A percentile compares a stretch with the other conserved stretches of the same genome.
These are phyloP conservation scores for Odontothrips loti DNA, from an alignment of 2,888 invertebrate genomes.

Conservation along the genomic window DNA sequence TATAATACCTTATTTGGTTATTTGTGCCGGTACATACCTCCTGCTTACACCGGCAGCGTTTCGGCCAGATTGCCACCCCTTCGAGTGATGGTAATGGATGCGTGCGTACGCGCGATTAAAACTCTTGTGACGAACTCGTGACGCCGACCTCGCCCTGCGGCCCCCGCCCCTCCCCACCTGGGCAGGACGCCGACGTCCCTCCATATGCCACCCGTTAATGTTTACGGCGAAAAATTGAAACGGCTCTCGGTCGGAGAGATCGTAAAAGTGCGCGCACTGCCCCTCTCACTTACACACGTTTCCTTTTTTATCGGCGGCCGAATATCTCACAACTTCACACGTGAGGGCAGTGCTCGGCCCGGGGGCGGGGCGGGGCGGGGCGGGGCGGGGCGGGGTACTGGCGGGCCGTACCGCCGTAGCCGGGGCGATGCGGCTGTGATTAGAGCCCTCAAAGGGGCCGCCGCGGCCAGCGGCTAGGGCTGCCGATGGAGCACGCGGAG, in stretches of 20 bases:
- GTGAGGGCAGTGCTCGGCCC: background rate
- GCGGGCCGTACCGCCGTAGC: background rate
- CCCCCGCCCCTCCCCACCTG: background rate
- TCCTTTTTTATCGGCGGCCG: constrained; percentile 18
- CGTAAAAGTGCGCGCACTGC: background rate
- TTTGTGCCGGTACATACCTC: too few species aligned
- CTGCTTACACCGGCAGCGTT: too few species aligned
- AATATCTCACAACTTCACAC: constrained; percentile 10
- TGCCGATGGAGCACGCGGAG: background rate
- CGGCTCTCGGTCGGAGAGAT: background rate
- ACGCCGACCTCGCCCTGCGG: background rate
- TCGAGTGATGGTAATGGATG: too few species aligned
- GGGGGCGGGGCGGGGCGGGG: background rate
- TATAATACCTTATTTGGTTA: too few species aligned
- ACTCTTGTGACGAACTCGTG: too few species aligned
- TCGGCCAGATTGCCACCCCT: too few species aligned
- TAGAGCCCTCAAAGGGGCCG: background rate
- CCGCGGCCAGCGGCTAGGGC: background rate
- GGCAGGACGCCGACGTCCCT: background rate
- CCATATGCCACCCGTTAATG: constrained; percentile 12
- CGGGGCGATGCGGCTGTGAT: background rate
- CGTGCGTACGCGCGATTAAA: too few species aligned
- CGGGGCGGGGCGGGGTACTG: background rate
- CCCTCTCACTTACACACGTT: background rate
- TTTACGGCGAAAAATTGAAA: constrained; percentile 25